Base-by-base conservation (phyloP, 37 sponge, comb jelly and placozoan genomes). In the Halisarca cf. caerulea region DNA sequence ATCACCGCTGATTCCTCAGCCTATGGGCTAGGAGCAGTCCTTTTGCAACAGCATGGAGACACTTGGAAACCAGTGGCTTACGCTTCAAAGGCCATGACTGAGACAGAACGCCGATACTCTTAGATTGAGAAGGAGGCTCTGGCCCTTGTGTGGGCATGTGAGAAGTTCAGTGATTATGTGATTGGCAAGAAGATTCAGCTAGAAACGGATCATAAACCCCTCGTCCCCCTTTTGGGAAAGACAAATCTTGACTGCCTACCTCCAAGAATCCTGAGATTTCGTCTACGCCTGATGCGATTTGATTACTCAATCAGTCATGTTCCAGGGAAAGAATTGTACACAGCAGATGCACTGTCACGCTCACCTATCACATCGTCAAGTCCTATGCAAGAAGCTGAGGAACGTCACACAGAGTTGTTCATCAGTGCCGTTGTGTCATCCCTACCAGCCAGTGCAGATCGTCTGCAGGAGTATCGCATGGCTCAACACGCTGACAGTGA, bases 191-290 rank as follows among this genome's bases (percentile, higher is more conserved):
- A 66, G 21, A 77, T 80, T 44, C 81, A 66, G 28, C 53, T 86
- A 11, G 87, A 86, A 51, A 71, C 87, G 2, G 87, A 86, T 34
- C 87, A 86, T 81, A 86, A 86, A 30, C 82, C 87, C 2, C 87
- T 86, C 18, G 39, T 86, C 33, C 86, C 86, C n/a, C n/a, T n/a
- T n/a, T n/a, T n/a, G n/a, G n/a, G n/a, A n/a, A n/a, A n/a, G n/a
- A n/a, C n/a, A n/a, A n/a, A n/a, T n/a, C n/a, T n/a, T n/a, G n/a
- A n/a, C n/a, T n/a, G n/a, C n/a, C n/a, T n/a, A n/a, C n/a, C n/a
- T n/a, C n/a, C n/a, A n/a, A n/a, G n/a, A n/a, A n/a, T n/a, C n/a
- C n/a, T n/a, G n/a, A n/a, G n/a, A n/a, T n/a, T n/a, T n/a, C n/a
- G n/a, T n/a, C n/a, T n/a, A n/a, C n/a, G n/a, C n/a, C n/a, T n/a